phyloP scores from a whole-genome alignment of 2,888 invertebrate genomes.

The Aleiodes testaceus region DNA sequence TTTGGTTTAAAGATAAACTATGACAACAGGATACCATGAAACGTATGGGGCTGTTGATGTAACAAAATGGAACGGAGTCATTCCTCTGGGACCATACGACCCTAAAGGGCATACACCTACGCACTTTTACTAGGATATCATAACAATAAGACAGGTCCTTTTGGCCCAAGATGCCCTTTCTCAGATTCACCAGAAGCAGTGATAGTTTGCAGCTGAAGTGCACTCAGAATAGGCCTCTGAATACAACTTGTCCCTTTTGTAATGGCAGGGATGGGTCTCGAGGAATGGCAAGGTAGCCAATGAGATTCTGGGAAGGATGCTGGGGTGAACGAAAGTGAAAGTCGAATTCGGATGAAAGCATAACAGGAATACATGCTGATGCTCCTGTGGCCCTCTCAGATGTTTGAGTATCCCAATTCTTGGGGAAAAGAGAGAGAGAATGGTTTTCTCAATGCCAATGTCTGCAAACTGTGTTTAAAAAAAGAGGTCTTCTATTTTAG shows the following conservation, averaged over 20 bases:
- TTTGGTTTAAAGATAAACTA: slow-evolving; percentile 66
- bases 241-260: not conserved
- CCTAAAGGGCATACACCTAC: slow-evolving; percentile 72
- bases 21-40: slow-evolving; percentile 66
- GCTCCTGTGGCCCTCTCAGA: not conserved
- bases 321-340: slow-evolving; percentile 61
- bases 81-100: slow-evolving; percentile 56
- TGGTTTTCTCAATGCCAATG: too few species aligned
- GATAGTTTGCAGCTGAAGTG: not conserved
- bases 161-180: slow-evolving; percentile 57
- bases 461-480: too few species aligned
- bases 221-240: not conserved
- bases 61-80: slow-evolving; percentile 47
- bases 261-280: slow-evolving; percentile 5
- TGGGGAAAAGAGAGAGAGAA: not conserved
- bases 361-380: slow-evolving; percentile 60
- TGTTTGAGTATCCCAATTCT: not conserved
- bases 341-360: slow-evolving; percentile 57
- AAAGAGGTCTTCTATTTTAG: too few species aligned
- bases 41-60: slow-evolving; percentile 29
- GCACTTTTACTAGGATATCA: slow-evolving; percentile 72
- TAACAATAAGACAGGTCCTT: slow-evolving; percentile 62
- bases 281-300: not conserved
- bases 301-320: not conserved
- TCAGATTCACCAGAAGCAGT: slow-evolving; percentile 16